Evolutionary conservation across 2,797 vertebrate species (phyloP).

Genomic region (Xenopus petersii): DNA sequence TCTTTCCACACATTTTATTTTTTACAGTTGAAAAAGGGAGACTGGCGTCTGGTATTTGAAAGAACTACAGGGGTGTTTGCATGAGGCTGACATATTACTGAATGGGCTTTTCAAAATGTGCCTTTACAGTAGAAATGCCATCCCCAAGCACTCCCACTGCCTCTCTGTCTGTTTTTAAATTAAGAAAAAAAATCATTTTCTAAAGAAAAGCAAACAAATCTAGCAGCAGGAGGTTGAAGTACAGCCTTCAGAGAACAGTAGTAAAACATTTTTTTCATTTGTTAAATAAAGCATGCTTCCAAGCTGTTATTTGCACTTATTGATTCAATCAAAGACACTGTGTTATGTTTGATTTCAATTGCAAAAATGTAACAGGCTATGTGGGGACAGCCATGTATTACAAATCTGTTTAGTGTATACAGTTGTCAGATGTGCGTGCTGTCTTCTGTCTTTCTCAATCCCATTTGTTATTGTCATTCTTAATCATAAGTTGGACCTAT

Average conservation of each 20-base stretch:
- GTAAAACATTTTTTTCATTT: slow-evolving; percentile 58
- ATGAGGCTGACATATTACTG: slow-evolving; percentile 49
- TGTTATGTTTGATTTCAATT: slow-evolving; percentile 69
- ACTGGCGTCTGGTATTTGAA: slow-evolving; percentile 9
- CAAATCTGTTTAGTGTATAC: slow-evolving; percentile 60
- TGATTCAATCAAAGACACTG: slow-evolving; percentile 59
- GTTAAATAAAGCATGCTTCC: slow-evolving; percentile 63
- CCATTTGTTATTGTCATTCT: slow-evolving; percentile 45
- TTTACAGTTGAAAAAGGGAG: too few relatives aligned
- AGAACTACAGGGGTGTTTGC: slow-evolving; percentile 35
- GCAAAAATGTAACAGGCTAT: slow-evolving; percentile 52
- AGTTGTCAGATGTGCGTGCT: slow-evolving; percentile 44
- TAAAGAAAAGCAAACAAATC: slow-evolving; percentile 64
- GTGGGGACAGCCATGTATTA: slow-evolving; percentile 58
- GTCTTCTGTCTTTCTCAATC: slow-evolving; percentile 1
- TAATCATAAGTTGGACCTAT: slow-evolving; percentile 35
- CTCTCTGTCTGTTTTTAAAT: slow-evolving; percentile 58
- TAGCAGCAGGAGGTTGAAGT: slow-evolving; percentile 64
- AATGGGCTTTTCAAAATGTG: slow-evolving; percentile 50
- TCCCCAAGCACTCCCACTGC: slow-evolving; percentile 48
- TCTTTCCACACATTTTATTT: background rate
- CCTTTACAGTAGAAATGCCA: slow-evolving; percentile 26
- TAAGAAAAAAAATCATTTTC: slow-evolving; percentile 58
- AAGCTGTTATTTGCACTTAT: slow-evolving; percentile 63
- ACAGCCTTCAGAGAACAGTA: slow-evolving; percentile 63